Base-by-base conservation (phyloP, 2,113 vertebrate genomes). In the Columba livia region DNA sequence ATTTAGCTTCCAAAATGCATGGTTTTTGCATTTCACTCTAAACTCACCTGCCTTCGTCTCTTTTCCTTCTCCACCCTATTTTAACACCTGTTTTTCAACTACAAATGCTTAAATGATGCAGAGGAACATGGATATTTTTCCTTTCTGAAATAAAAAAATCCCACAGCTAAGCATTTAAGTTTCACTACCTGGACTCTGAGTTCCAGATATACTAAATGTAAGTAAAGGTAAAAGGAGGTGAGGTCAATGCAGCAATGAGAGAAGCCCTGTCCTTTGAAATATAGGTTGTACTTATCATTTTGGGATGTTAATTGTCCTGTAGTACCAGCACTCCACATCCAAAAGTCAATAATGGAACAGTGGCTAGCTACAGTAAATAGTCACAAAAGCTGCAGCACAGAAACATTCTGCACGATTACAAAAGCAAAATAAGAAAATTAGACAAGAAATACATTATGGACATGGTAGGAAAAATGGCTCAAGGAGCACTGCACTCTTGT, bases 381-480 rank as follows among this genome's bases (percentile, higher is more conserved):
- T 74, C 79, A 96, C 88, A 84, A 89, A 96, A 94, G 69, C 80
- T 47, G 61, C 61, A 40, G n/a, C 74, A 89, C 92, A 82, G 36
- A 90, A 5, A 6, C 26, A 67, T 89, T 62, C 44, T 84, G 69
- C 92, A 86, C 61, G 89, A 57, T 93, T 87, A 85, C 25, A 92
- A 90, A 81, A 85, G 36, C 66, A 75, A 93, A 84, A 53, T 29
- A 84, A 74, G 48, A 88, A 88, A 72, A 79, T 89, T 24, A 84
- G n/a, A 94, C 79, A 79, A 40, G 82, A 89, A 79, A 79, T 65
- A 86, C 61, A 15, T 79, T 36, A 69, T 65, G 72, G 71, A 62
- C 56, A 73, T 83, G 84, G 44, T 70, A 93, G 66, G 61, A 89
- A 91, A 93, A 79, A 93, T 74, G 74, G 70, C 89, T 95, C 86